phyloP scores from a whole-genome alignment of 1,140 invertebrate genomes.

The Penaeus vannamei region DNA sequence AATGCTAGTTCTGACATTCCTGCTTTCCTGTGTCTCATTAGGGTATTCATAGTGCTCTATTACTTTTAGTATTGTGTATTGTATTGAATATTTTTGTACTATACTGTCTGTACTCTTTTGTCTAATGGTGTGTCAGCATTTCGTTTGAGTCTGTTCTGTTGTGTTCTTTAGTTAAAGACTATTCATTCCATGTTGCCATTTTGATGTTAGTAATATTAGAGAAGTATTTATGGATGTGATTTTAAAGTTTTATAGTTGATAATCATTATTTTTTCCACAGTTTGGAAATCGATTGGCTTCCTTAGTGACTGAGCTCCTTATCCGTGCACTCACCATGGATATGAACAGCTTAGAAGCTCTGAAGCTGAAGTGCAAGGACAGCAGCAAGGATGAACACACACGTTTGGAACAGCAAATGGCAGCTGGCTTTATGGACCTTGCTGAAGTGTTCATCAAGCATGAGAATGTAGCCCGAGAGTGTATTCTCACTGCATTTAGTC shows the following conservation, averaged over 20 bases:
- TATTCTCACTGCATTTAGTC: slow-evolving; percentile 79
- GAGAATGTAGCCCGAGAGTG: slow-evolving; percentile 77
- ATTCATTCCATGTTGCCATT: too few relatives aligned
- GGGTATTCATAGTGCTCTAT: too few relatives aligned
- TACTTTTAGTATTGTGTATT: too few relatives aligned
- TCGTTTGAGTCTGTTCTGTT: too few relatives aligned
- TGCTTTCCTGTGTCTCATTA: too few relatives aligned
- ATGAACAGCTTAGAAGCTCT: slow-evolving; percentile 83
- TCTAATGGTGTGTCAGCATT: too few relatives aligned
- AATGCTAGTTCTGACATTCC: too few relatives aligned
- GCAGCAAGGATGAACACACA: slow-evolving; percentile 70
- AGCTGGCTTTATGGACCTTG: slow-evolving; percentile 76
- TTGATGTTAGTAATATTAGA: too few relatives aligned
- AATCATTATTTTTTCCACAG: slow-evolving; percentile 73
- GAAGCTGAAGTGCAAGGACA: slow-evolving; percentile 76
- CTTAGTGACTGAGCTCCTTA: slow-evolving; percentile 81
- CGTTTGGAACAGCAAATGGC: slow-evolving; percentile 76
- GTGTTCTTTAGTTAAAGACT: too few relatives aligned
- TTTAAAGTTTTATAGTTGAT: not conserved
- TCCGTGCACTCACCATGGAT: slow-evolving; percentile 81
- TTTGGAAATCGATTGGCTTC: slow-evolving; percentile 77
- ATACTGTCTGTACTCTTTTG: too few relatives aligned
- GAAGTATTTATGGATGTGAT: not conserved
- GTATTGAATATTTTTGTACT: too few relatives aligned
- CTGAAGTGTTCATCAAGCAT: slow-evolving; percentile 75